Evolutionary conservation across 53 echinoderm and acorn worm genomes (phyloP), one percentile per base, ranked within the genome.

Genomic region (Luidia sarsii): DNA sequence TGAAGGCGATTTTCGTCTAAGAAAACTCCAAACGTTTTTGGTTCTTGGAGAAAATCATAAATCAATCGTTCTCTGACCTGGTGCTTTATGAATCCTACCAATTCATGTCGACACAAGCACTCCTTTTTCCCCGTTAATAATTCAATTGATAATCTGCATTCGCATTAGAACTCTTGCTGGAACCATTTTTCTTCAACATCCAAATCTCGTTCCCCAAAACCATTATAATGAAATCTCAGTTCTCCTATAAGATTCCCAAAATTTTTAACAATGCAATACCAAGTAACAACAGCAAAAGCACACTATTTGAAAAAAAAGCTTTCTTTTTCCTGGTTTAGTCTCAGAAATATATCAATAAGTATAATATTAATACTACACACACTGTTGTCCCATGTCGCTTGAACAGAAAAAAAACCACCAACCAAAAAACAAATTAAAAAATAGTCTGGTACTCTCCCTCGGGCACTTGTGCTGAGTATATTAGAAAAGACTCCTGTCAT

Each of bases 381-480:
- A 60, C 77, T 77, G 77, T 77, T 61, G 77, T 77, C 77, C 77
- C 77, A 77, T 46, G 43, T 46, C 22, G 60, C 45, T 41, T 77
- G 61, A 77, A 77, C 60, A 77, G 19, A 61, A 77, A 69, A 31
- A 30, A n/a, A n/a, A n/a, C n/a, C n/a, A n/a, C n/a, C n/a, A n/a
- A n/a, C n/a, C 8, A 51, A 71, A 74, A 72, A 41, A 6, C 8
- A 51, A 71, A 74, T 35, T 34, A 74, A 57, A 61, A 77, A 77
- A 77, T 77, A 77, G 77, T 50, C 34, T 77, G 77, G 77, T 67
- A 48, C 77, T 77, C 77, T 77, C 77, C 61, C 60, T 77, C 77
- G 77, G 77, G 77, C 77, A 77, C 57, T 61, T 77, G 61, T 77
- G 77, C 77, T 77, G 77, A 77, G 77, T 77, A 77, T 75, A 75